Base-by-base conservation (phyloP, 2,113 vertebrate genomes). In the Elachura formosa region DNA sequence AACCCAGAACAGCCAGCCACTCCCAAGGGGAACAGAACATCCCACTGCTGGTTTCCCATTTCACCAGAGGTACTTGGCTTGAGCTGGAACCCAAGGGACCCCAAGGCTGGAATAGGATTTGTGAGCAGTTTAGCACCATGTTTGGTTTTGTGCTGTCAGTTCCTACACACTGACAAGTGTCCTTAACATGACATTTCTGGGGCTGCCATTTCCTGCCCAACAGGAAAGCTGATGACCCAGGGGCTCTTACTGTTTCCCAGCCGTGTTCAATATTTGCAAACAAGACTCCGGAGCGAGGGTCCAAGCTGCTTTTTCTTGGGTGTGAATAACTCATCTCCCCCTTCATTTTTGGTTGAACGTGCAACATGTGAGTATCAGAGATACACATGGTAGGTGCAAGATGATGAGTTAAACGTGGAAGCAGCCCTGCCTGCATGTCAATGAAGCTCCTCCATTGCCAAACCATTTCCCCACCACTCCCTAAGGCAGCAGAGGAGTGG, bases 261-360 rank as follows among this genome's bases (percentile, higher is more conserved):
- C 15, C 36, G 46, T 3, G 9, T n/a, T 68, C 45, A 40, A 0
- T 43, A 49, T 66, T 82, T 54, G 28, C 34, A 55, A 79, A 11
- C 2, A 18, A 51, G 19, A 87, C 3, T 26, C 28, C 21, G 2
- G 1, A 15, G 25, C 0, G 0, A 58, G 31, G 33, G 3, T 36
- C 51, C 0, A 1, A 0, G 0, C 4, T 54, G 22, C 12, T 14
- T 51, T 71, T 40, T 61, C 36, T 52, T 31, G n/a, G 48, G 16
- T 4, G 17, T 0, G 0, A 43, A 55, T 45, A 84, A 81, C 22
- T 28, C 20, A 46, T n/a, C 18, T 73, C 11, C 8, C 11, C 5
- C 4, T 10, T 38, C 43, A 24, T 29, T 54, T 45, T 40, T 6
- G 0, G 38, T 34, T 26, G 5, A 61, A 69, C n/a, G 43, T 49